A percentile compares a stretch with the other conserved stretches of the same genome.
phyloP scores from a whole-genome alignment of 2,113 vertebrate species.

The Ranitomeya variabilis region DNA sequence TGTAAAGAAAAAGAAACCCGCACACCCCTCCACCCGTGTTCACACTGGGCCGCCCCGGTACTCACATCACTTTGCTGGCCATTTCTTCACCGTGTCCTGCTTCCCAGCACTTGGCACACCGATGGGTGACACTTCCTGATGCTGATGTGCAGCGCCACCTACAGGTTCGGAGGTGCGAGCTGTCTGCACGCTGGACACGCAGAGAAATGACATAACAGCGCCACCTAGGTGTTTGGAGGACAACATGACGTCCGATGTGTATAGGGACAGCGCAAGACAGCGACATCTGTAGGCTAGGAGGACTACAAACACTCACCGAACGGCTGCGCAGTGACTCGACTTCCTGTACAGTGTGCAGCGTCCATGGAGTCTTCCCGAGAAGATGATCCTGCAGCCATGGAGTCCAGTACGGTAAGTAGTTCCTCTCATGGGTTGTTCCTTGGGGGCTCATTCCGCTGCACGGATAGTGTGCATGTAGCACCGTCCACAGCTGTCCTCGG shows the following conservation, averaged over 20 bases:
- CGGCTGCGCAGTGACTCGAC: background rate
- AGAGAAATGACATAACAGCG: background rate
- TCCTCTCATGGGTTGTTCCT: background rate
- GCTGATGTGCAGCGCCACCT: slow-evolving; percentile 17
- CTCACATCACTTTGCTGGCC: slow-evolving; percentile 63
- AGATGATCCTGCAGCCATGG: background rate
- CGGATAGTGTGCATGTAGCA: background rate
- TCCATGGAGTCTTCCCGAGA: background rate
- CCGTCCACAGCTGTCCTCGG: too few species aligned
- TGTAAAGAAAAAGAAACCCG: too few species aligned
- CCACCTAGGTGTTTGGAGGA: background rate
- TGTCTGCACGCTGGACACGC: background rate
- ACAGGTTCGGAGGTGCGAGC: background rate
- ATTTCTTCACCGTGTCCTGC: slow-evolving; percentile 59
- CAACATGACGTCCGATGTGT: background rate
- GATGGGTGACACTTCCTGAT: background rate
- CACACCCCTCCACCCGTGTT: rapidly evolving
- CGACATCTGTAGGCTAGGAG: background rate
- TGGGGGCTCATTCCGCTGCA: background rate
- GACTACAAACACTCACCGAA: background rate
- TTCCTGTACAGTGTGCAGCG: background rate
- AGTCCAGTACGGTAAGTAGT: background rate
- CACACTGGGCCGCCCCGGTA: background rate
- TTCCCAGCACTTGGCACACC: background rate
- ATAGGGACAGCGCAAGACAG: background rate